Evolutionary conservation across 2,888 invertebrate species (phyloP).

Genomic region (Creontiades dilutus): DNA sequence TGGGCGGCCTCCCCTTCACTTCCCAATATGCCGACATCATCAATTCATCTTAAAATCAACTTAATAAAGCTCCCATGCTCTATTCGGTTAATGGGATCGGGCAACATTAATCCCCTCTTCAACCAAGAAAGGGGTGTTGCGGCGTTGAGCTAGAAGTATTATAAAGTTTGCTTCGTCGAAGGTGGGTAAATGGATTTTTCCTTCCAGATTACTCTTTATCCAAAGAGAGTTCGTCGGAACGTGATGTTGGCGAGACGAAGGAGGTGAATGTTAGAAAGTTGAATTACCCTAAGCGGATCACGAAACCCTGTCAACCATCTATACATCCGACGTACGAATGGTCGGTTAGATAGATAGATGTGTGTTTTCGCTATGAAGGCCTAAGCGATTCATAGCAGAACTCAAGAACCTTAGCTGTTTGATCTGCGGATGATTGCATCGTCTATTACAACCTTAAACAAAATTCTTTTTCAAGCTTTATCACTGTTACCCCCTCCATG

Average conservation of each 20-base stretch:
- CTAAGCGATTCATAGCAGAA: no score
- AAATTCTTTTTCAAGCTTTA: no score
- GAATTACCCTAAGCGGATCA: constrained; percentile 62
- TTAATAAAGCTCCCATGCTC: constrained; percentile 59
- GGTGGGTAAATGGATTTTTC: constrained; percentile 56
- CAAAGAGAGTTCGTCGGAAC: constrained; percentile 51
- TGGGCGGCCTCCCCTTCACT: background rate
- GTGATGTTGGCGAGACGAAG: constrained; percentile 12
- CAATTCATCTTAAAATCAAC: constrained; percentile 62
- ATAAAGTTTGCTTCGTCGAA: constrained; percentile 54
- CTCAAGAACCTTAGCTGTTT: no score
- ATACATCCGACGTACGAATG: background rate
- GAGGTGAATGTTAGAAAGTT: constrained; percentile 38
- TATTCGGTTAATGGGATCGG: constrained; percentile 60
- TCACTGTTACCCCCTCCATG: no score
- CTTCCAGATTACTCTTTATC: constrained; percentile 59
- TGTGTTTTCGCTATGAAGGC: no score
- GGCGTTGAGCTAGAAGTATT: constrained; percentile 53
- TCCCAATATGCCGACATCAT: constrained; percentile 45
- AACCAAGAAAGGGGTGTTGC: constrained; percentile 43
- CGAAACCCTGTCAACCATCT: constrained; percentile 7
- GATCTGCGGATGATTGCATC: no score
- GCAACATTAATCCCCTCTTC: constrained; percentile 56
- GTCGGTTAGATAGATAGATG: no score
- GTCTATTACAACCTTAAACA: no score